Conservation (phyloP, 1,140 invertebrate species). For the Tetramorium parvispinum region DNA sequence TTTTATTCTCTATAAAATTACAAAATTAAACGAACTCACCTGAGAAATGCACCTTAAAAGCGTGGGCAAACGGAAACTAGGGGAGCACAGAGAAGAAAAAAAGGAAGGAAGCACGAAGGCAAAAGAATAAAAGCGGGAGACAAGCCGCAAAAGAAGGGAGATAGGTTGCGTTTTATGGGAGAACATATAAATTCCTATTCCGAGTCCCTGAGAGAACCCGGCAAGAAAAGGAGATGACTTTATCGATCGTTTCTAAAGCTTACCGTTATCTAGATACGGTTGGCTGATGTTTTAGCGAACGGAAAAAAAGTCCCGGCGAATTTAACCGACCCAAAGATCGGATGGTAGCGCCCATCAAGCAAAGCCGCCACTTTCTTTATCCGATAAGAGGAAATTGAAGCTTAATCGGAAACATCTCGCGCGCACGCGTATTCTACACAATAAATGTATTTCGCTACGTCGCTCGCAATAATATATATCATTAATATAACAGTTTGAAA, state of each 20-base stretch:
- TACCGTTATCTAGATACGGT: slow-evolving; percentile 54
- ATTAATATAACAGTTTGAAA: slow-evolving; percentile 2
- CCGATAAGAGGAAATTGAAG: slow-evolving; percentile 44
- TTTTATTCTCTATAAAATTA: slow-evolving; percentile 25
- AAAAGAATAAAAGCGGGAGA: slow-evolving; percentile 37
- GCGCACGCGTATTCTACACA: background rate
- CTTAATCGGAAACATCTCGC: slow-evolving; percentile 11
- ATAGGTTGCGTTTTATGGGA: slow-evolving; percentile 63
- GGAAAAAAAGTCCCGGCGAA: slow-evolving; percentile 39
- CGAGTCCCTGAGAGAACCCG: slow-evolving; percentile 34
- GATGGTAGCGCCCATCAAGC: background rate
- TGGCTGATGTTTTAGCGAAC: slow-evolving; percentile 52
- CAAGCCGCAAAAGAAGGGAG: slow-evolving; percentile 42
- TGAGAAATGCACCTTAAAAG: slow-evolving; percentile 14
- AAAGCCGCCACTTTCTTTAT: slow-evolving; percentile 43
- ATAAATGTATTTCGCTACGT: slow-evolving; percentile 22
- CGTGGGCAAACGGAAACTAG: slow-evolving; percentile 14
- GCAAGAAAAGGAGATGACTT: slow-evolving; percentile 55
- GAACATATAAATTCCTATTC: slow-evolving; percentile 70
- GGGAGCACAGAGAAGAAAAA: background rate
- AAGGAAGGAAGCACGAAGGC: background rate
- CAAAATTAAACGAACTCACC: too few relatives aligned
- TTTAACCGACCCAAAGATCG: slow-evolving; percentile 51
- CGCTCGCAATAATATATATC: background rate
- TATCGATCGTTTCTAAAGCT: slow-evolving; percentile 61